Conservation (phyloP, 2,797 vertebrate genomes). For the Telmatherina bonti region DNA sequence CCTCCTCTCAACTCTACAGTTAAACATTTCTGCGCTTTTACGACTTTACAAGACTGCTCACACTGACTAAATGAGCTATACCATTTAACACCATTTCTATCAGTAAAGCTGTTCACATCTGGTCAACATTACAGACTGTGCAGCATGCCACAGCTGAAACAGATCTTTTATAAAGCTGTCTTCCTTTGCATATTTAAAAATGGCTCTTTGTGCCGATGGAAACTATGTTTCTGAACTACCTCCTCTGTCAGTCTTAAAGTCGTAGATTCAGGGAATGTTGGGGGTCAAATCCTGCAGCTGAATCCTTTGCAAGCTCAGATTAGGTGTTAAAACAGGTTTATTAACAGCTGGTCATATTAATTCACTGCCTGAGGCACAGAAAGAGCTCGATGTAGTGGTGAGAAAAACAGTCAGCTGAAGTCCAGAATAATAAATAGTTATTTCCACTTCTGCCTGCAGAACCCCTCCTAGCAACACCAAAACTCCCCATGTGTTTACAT, state of each 20-base stretch:
- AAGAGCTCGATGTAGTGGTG: slow-evolving; percentile 28
- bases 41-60: slow-evolving; percentile 8
- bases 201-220: slow-evolving; percentile 61
- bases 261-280: slow-evolving; percentile 32
- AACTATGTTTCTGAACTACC: slow-evolving; percentile 51
- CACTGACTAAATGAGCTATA: slow-evolving; percentile 3
- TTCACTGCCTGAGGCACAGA: slow-evolving; percentile 26
- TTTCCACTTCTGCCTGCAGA: slow-evolving; percentile 45
- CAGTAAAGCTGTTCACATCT: slow-evolving; percentile 38
- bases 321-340: slow-evolving; percentile 38
- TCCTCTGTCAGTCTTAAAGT: slow-evolving; percentile 45
- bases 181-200: slow-evolving; percentile 64
- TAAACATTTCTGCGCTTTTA: slow-evolving; percentile 3
- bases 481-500: slow-evolving; percentile 56
- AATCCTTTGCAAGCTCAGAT: slow-evolving; percentile 47
- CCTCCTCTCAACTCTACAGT: not conserved
- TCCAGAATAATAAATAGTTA: slow-evolving; percentile 60
- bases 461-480: slow-evolving; percentile 59
- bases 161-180: slow-evolving; percentile 29
- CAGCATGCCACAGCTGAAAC: slow-evolving; percentile 40
- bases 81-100: slow-evolving; percentile 32
- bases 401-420: slow-evolving; percentile 44
- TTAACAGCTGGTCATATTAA: slow-evolving; percentile 44
- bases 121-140: slow-evolving; percentile 36
- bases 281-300: slow-evolving; percentile 26